phyloP scores from a whole-genome alignment of 2,797 vertebrate species.

The Cercopithecus hamlyni region DNA sequence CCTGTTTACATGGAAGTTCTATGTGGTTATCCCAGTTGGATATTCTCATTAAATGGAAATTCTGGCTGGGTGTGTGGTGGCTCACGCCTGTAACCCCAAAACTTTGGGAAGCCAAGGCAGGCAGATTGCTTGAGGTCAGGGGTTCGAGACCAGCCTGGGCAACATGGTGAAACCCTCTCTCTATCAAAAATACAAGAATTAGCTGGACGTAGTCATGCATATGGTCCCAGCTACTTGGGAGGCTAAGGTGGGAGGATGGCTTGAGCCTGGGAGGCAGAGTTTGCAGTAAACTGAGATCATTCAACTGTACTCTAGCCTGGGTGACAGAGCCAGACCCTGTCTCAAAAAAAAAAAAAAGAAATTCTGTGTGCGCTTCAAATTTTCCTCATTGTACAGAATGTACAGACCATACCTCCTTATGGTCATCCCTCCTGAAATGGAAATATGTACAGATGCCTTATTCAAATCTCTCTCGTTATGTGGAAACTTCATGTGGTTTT shows the following conservation, averaged over 20 bases:
- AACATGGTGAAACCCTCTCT: background rate
- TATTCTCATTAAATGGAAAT: constrained; percentile 38
- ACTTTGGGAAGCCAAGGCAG: background rate
- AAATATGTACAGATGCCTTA: background rate
- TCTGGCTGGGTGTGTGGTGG: background rate
- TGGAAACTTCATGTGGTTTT: background rate
- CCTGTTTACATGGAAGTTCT: background rate
- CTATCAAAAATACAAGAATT: background rate
- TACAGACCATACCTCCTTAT: background rate
- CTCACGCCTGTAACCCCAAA: background rate
- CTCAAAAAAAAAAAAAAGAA: background rate
- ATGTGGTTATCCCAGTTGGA: background rate
- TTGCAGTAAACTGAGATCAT: background rate
- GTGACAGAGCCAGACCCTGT: background rate
- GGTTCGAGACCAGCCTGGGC: background rate
- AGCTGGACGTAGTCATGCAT: background rate
- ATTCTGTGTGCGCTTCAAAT: background rate
- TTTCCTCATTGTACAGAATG: background rate
- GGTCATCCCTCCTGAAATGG: background rate
- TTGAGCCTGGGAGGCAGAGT: background rate
- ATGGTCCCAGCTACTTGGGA: background rate
- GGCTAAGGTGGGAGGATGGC: background rate
- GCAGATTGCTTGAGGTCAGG: background rate
- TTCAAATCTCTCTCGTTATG: background rate
- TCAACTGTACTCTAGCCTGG: background rate